Evolutionary conservation across 2,113 vertebrate genomes (phyloP).

Genomic region (Chloebia gouldiae): DNA sequence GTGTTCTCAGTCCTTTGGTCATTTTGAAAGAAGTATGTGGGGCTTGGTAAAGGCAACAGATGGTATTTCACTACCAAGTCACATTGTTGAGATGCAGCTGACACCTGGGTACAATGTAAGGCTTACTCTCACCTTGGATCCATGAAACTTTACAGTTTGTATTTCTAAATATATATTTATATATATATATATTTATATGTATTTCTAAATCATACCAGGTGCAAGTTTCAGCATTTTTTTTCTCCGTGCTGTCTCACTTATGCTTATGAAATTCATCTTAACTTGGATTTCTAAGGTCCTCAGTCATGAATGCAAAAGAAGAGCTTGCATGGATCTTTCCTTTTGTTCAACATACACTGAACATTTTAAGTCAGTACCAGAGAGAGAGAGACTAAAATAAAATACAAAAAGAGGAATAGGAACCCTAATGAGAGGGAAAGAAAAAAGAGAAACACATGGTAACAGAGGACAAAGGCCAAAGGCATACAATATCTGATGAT

Average conservation of each 20-base stretch:
- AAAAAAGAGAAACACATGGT: neutral
- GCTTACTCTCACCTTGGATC: neutral
- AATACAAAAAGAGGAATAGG: neutral
- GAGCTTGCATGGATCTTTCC: neutral
- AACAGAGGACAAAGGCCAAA: neutral
- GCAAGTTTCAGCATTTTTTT: neutral
- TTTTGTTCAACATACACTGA: neutral
- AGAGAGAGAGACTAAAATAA: neutral
- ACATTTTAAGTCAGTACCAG: neutral
- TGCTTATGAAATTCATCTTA: neutral
- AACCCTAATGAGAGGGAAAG: neutral
- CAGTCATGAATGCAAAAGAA: neutral
- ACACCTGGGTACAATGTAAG: neutral
- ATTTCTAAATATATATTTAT: neutral
- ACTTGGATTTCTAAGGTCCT: neutral
- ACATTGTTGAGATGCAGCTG: neutral
- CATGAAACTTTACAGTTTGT: neutral
- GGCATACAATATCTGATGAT: accelerated
- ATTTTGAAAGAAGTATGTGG: neutral
- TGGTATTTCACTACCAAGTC: neutral
- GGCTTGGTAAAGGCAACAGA: neutral
- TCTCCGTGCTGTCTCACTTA: neutral
- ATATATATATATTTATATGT: no score
- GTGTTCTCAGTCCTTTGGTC: neutral
- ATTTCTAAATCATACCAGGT: neutral